phyloP scores from a whole-genome alignment of 1,140 invertebrate genomes.

The Samia ricini region DNA sequence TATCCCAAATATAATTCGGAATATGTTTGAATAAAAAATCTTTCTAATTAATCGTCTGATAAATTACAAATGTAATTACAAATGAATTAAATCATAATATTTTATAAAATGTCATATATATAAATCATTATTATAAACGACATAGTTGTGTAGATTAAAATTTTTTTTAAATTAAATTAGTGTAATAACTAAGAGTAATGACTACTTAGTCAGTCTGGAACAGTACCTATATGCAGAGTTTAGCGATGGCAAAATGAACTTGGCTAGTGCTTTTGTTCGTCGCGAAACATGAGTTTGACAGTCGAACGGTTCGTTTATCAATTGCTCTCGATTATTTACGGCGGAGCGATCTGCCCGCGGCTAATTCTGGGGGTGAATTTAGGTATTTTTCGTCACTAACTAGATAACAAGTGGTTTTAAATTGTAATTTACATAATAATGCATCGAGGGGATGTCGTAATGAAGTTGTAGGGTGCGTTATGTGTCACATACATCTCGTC shows the following conservation, averaged over 20 bases:
- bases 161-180: too few relatives aligned
- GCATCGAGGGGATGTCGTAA: slow-evolving; percentile 32
- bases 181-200: too few relatives aligned
- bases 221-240: slow-evolving; percentile 17
- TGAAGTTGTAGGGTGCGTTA: slow-evolving; percentile 30
- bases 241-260: slow-evolving; percentile 20
- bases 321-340: slow-evolving; percentile 69
- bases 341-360: slow-evolving; percentile 58
- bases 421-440: slow-evolving; percentile 76
- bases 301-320: slow-evolving; percentile 72
- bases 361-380: slow-evolving; percentile 56
- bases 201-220: too few relatives aligned
- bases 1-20: too few relatives aligned
- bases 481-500: slow-evolving; percentile 21
- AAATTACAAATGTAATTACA: too few relatives aligned
- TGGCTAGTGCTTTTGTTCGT: slow-evolving; percentile 53
- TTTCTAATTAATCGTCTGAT: too few relatives aligned
- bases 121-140: too few relatives aligned
- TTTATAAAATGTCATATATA: too few relatives aligned
- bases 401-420: slow-evolving; percentile 77
- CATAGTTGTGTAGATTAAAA: too few relatives aligned
- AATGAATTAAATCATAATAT: too few relatives aligned
- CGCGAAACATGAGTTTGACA: slow-evolving; percentile 72
- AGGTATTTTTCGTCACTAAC: slow-evolving; percentile 74
- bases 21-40: too few relatives aligned